Conservation (phyloP, 1,140 invertebrate species). For the Drosophila parabipectinata region DNA sequence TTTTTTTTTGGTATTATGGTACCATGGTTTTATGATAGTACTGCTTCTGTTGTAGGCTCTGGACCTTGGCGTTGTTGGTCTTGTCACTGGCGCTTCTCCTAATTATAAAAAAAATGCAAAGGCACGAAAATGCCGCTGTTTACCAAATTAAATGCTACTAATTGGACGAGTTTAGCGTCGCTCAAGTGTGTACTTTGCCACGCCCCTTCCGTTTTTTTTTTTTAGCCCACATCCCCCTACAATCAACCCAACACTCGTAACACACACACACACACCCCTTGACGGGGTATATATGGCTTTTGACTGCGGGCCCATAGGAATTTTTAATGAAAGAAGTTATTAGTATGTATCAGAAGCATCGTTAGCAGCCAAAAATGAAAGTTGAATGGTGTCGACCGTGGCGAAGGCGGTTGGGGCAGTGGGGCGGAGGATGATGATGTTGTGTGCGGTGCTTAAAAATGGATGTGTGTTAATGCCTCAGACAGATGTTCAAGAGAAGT, state of each 20-base stretch:
- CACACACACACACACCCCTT: not conserved
- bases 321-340: conserved; percentile 82
- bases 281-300: conserved; percentile 42
- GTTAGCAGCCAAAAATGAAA: conserved; percentile 76
- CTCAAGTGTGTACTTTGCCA: conserved; percentile 67
- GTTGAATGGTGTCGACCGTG: conserved; percentile 38
- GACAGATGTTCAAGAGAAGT: not conserved
- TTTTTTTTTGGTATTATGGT: not conserved
- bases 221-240: not conserved
- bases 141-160: conserved; percentile 82
- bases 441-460: conserved; percentile 15
- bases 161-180: conserved; percentile 80
- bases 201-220: not conserved
- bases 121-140: conserved; percentile 81
- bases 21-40: conserved; percentile 7
- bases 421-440: not conserved
- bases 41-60: not conserved
- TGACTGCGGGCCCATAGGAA: conserved; percentile 60
- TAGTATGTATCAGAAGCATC: conserved; percentile 77
- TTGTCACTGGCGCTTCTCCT: conserved; percentile 35
- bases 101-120: conserved; percentile 82
- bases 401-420: no score
- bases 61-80: conserved; percentile 11
- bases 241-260: not conserved
- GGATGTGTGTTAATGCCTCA: conserved; percentile 18